Conservation (phyloP, 2,888 invertebrate genomes). For the Archips crataeganus region DNA sequence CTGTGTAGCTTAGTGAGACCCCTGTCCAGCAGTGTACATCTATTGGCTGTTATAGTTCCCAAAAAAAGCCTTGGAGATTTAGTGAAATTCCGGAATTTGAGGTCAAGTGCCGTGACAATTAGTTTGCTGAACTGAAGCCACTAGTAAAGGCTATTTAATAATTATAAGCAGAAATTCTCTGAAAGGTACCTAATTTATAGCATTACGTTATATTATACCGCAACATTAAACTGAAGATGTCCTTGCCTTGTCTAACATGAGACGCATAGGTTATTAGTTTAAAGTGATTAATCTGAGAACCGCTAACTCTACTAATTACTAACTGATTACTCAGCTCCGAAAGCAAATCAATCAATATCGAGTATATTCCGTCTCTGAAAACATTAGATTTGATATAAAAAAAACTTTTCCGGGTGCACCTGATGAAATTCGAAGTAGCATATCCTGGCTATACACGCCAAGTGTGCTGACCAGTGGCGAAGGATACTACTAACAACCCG, state of each 20-base stretch:
- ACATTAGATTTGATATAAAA: not conserved
- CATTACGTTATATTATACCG: not conserved
- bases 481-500: too few relatives aligned
- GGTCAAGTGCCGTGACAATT: too few relatives aligned
- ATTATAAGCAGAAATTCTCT: not conserved
- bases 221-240: not conserved
- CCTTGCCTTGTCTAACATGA: slow-evolving; percentile 4
- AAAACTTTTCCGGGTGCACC: too few relatives aligned
- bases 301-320: slow-evolving; percentile 7
- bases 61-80: too few relatives aligned
- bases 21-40: too few relatives aligned
- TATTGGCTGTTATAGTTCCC: too few relatives aligned
- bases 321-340: not conserved
- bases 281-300: not conserved
- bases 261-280: not conserved
- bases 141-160: not conserved
- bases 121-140: too few relatives aligned
- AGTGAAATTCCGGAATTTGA: too few relatives aligned
- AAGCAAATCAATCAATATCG: slow-evolving; percentile 7
- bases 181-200: not conserved
- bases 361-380: not conserved
- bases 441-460: too few relatives aligned
- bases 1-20: too few relatives aligned
- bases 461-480: too few relatives aligned
- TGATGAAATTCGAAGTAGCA: too few relatives aligned